Evolutionary conservation across 2,888 invertebrate genomes (phyloP), one percentile per base, ranked within the genome.

Genomic region (Arctia plantaginis): DNA sequence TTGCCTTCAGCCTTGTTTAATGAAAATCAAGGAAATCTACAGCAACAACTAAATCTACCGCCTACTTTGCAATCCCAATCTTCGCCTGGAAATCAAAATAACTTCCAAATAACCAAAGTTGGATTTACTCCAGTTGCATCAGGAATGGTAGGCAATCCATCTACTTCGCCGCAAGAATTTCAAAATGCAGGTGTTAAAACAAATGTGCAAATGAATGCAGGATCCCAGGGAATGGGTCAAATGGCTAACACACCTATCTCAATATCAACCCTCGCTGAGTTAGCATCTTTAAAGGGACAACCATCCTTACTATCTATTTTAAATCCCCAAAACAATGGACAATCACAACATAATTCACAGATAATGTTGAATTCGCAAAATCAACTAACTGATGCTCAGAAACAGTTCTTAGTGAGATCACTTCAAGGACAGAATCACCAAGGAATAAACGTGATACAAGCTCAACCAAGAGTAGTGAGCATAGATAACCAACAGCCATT

Each of bases 31-130:
- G 77, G 80, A 33, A 81, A 75, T 80, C 65, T 73, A 27, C 90
- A 90, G 75, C 87, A 87, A 69, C 79, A 82, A 67, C 68, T 84
- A 68, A 89, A 86, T 80, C 55, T 80, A 59, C 87, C 86, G 65
- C 65, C 70, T 30, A 78, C 78, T 77, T 66, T 82, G 12, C 85
- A 82, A 68, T 73, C 73, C 0, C 81, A 79, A 69, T 62, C 66
- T 64, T 62, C 41, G 12, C 18, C 39, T 33, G 68, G 68, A 27
- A 67, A 75, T 30, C 44, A 76, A n/a, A 78, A 80, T 71, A 82
- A 80, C 59, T 62, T 80, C 4, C 85, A 82, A 67, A 72, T 79
- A 30, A 69, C 47, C 15, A 83, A 82, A 76, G 76, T 81, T 66
- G 81, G 80, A 75, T 76, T 74, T 20, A 65, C 27, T 23, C 85